phyloP scores from a whole-genome alignment of 2,113 vertebrate species.

The Nothoprocta pentlandii region DNA sequence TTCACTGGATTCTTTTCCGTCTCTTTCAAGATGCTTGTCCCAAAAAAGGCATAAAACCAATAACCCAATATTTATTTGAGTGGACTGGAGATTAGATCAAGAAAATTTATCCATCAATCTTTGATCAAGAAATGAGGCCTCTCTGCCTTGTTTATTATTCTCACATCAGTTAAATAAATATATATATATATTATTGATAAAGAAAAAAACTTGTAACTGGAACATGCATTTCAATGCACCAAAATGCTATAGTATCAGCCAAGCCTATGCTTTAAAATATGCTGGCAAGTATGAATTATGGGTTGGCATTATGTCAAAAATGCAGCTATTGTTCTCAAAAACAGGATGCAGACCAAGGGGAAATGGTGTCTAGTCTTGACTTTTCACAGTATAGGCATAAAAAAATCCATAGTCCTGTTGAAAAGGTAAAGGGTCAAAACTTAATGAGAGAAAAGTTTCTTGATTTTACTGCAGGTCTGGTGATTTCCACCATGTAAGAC shows the following conservation, averaged over 20 bases:
- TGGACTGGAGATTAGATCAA: background rate
- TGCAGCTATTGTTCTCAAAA: slow-evolving; percentile 52
- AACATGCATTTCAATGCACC: background rate
- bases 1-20: background rate
- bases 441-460: background rate
- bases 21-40: background rate
- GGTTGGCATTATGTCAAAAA: slow-evolving; percentile 38
- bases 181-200: background rate
- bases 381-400: background rate
- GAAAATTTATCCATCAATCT: background rate
- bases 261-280: background rate
- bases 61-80: background rate
- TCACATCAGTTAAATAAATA: background rate
- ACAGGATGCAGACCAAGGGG: slow-evolving; percentile 54
- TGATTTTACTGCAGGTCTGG: background rate
- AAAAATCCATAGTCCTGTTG: background rate
- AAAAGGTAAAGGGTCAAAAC: background rate
- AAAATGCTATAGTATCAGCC: background rate
- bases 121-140: background rate
- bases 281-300: slow-evolving; percentile 1
- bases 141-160: background rate
- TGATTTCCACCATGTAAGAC: background rate
- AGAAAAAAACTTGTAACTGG: background rate
- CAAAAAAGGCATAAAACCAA: background rate
- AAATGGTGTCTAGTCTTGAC: slow-evolving; percentile 33